Evolutionary conservation across 2,113 vertebrate species (phyloP).

Genomic region (Cyprinodon brontotheroides): DNA sequence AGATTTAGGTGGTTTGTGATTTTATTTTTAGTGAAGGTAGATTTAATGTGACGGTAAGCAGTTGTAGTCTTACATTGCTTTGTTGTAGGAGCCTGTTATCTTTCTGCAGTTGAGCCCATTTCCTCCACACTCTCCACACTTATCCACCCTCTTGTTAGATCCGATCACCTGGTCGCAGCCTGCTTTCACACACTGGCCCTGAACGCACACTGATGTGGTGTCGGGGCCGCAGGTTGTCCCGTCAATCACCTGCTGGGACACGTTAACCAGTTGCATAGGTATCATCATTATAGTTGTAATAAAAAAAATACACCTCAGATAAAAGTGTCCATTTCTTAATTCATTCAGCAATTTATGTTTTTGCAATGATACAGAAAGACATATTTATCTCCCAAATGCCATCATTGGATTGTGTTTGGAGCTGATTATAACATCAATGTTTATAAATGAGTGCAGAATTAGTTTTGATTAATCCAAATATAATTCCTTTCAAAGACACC

Average conservation of each 20-base stretch:
- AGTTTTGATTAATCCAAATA: background rate
- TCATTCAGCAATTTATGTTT: background rate
- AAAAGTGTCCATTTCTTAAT: background rate
- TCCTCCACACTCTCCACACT: constrained; percentile 92
- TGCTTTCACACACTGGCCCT: constrained; percentile 95
- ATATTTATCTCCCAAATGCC: background rate
- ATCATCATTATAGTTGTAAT: background rate
- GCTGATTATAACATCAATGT: background rate
- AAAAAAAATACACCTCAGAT: background rate
- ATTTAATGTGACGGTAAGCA: background rate
- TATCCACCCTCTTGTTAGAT: constrained; percentile 92
- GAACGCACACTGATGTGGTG: constrained; percentile 92
- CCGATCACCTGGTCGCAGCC: constrained; percentile 93
- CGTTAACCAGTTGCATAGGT: background rate
- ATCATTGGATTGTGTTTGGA: background rate
- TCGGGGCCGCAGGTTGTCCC: constrained; percentile 94
- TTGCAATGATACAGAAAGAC: background rate
- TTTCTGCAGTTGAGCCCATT: constrained; percentile 88
- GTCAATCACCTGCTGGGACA: constrained; percentile 85
- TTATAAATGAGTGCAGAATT: background rate
- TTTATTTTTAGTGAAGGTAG: background rate
- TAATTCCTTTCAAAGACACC: background rate
- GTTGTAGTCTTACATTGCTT: constrained; percentile 71
- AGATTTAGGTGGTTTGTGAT: background rate
- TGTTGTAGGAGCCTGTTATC: constrained; percentile 88